Base-by-base conservation (phyloP, 2,113 vertebrate genomes). In the Lathamus discolor region DNA sequence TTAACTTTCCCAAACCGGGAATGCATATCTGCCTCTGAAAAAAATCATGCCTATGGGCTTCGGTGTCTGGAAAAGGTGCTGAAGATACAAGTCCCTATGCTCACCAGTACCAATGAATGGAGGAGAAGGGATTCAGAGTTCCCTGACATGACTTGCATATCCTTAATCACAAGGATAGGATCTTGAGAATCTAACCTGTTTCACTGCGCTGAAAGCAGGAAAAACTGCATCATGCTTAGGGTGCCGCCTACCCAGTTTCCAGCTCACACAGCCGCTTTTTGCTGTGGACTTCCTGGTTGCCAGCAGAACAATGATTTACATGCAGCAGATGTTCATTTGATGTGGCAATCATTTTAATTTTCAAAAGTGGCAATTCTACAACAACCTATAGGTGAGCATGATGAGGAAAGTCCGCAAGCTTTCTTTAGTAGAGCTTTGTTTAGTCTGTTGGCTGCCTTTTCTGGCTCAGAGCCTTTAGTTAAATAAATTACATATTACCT, bases 401-500 rank as follows among this genome's bases (percentile, higher is more conserved):
- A 68, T 48, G 43, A 69, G 41, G 52, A 83, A 97, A 96, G 44
- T 63, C 43, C 1, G 0, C 25, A 41, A 46, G 8, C n/a, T 84
- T 86, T 52, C 73, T 72, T 61, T 19, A 52, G 16, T 7, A 41
- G 39, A 81, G 76, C 20, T 75, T 78, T 92, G 19, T 64, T 88
- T 66, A 68, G 11, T 48, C 33, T 92, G 31, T n/a, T 62, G 70
- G 77, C 57, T 79, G 43, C 35, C 55, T 93, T 57, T 89, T 82
- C 33, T 68, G 69, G 62, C 76, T 89, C 54, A 61, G 7, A 52
- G 66, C 37, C 63, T 83, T 88, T 54, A 78, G 92, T 96, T 88
- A 94, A 95, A 72, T 76, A 68, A 86, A 80, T 97, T 84, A 93
- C 48, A 18, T 70, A 95, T 96, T 92, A 95, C 35, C 14, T 94